phyloP scores from a whole-genome alignment of 30 jellyfish, hydroid and myxozoan genomes.

The Mastigias papua region DNA sequence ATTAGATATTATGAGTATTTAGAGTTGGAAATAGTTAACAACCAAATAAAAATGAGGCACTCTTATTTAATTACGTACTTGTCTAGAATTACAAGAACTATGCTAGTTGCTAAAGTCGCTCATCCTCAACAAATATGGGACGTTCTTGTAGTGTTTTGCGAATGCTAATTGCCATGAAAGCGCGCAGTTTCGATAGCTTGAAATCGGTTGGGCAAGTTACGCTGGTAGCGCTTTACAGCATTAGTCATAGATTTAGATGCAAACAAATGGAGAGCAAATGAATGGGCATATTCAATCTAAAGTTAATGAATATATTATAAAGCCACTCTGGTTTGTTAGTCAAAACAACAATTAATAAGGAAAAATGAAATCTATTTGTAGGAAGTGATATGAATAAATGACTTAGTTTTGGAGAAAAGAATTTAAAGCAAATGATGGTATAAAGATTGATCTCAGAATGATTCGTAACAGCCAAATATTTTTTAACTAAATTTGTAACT shows the following conservation, averaged over 20 bases:
- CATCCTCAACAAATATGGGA: no score
- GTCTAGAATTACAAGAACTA: no score
- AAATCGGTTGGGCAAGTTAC: no score
- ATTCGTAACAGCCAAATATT: constrained; percentile 2
- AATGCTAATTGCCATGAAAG: no score
- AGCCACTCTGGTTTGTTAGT: constrained; percentile 11
- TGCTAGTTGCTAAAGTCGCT: no score
- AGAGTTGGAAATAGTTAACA: no score
- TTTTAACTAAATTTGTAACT: constrained; percentile 8
- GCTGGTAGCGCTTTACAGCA: background rate
- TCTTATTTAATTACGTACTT: no score
- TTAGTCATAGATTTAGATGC: background rate
- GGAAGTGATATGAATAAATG: constrained; percentile 15
- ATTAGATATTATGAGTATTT: no score
- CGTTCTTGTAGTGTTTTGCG: no score
- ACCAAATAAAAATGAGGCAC: no score
- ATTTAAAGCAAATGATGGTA: background rate
- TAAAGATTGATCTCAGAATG: background rate
- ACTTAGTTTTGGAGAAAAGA: background rate
- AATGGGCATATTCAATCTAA: background rate
- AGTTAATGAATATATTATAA: no score
- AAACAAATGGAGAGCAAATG: background rate
- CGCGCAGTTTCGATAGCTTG: no score
- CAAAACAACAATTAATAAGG: constrained; percentile 37
- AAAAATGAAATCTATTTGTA: constrained; percentile 3